Evolutionary conservation across 1,140 invertebrate species (phyloP), one percentile per base, ranked within the genome.

Genomic region (Caerostris extrusa): DNA sequence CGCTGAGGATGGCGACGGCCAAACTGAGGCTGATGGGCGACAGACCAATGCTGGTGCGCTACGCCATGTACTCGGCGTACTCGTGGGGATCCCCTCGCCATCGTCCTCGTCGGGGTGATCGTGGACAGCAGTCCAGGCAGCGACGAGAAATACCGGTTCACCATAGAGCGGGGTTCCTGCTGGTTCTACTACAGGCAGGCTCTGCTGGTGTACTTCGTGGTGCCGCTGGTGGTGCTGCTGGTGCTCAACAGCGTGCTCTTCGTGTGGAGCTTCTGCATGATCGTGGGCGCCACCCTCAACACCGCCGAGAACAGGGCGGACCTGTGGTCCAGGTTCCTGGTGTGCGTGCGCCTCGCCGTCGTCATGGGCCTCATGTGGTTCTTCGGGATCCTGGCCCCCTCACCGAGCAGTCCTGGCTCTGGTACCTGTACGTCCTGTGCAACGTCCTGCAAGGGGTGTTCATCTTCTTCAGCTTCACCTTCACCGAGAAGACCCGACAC

Each of bases 361-460:
- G 81, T 95, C 50, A 95, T 95, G 94, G 97, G 97, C 3, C 94
- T 97, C 6, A 96, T 96, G n/a, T 97, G 97, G 97, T 95, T 96
- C 8, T 94, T 96, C 12, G 96, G 96, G 7, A 95, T 97, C 5
- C 83, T 96, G 1, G 96, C 96, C 0, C 50, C 5, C 85, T 53
- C 7, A 34, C 67, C 0, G 58, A 91, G 5, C 5, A 1, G 0
- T 5, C 17, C 8, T 71, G n/a, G 55, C 95, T 97, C 7, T 95
- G 95, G 95, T 97, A 97, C 94, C 94, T 97, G 7, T 97, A 97
- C 95, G 96, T 97, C 2, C 95, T 96, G 5, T 95, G 97, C 17
- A 97, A 97, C 95, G 96, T 96, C 5, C 95, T 97, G 7, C 97
- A 97, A 95, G 97, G 97, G 1, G 95, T 97, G 5, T 97, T 97